Evolutionary conservation across 1,140 invertebrate genomes (phyloP).

Genomic region (Heliconius eleuchia): DNA sequence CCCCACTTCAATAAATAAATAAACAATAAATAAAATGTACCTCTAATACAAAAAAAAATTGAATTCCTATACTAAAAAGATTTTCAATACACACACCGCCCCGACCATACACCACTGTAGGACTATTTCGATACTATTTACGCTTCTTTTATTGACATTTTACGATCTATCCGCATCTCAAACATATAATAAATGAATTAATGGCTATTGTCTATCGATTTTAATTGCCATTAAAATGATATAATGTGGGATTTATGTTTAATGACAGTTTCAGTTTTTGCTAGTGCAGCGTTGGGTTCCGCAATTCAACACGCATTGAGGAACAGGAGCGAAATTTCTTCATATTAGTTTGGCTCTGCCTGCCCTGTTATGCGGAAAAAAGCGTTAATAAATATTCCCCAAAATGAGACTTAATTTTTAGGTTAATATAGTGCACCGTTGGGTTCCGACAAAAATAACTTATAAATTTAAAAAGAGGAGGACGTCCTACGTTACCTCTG

Average conservation of each 20-base stretch:
- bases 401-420: neutral
- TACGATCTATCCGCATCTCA: constrained; percentile 35
- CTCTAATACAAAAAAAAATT: too few relatives aligned
- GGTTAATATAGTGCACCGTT: neutral
- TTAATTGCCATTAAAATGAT: constrained; percentile 9
- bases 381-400: too few relatives aligned
- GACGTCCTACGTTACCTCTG: too few relatives aligned
- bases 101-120: neutral
- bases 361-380: too few relatives aligned
- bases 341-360: too few relatives aligned
- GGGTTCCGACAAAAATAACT: neutral
- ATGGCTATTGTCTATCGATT: constrained; percentile 22
- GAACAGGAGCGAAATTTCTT: too few relatives aligned
- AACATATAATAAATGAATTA: constrained; percentile 49
- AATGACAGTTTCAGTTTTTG: neutral
- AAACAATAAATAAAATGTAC: too few relatives aligned
- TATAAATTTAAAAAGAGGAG: neutral
- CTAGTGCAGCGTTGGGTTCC: neutral
- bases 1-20: too few relatives aligned
- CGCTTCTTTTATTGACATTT: constrained; percentile 50
- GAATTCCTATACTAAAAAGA: too few relatives aligned
- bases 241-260: neutral
- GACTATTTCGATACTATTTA: constrained; percentile 29
- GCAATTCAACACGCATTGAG: neutral
- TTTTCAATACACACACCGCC: neutral